Evolutionary conservation across 1,140 invertebrate genomes (phyloP).

Genomic region (Plodia interpunctella): DNA sequence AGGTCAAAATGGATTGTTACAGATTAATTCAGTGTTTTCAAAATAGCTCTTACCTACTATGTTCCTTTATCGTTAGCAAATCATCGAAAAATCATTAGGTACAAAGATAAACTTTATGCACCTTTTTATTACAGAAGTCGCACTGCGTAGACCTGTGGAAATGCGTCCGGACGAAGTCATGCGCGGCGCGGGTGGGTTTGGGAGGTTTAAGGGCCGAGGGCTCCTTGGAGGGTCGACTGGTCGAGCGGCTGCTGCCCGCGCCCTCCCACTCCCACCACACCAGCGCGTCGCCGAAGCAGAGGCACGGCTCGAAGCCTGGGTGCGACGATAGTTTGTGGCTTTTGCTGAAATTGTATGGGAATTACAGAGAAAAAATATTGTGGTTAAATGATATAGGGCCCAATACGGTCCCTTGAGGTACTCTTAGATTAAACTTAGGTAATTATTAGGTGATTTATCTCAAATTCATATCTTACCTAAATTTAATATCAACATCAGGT

Average conservation of each 20-base stretch:
- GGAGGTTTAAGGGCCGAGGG: constrained; percentile 35
- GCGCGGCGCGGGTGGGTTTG: constrained; percentile 62
- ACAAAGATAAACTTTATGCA: constrained; percentile 38
- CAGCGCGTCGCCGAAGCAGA: constrained; percentile 93
- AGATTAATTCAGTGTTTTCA: no score
- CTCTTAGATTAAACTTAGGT: no score
- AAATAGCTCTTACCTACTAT: no score
- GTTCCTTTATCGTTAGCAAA: no score
- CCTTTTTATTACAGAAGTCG: constrained; percentile 95
- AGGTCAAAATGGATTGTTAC: no score
- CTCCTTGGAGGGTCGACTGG: constrained; percentile 31
- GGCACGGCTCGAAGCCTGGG: constrained; percentile 92
- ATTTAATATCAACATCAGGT: constrained; percentile 81
- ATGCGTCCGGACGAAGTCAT: constrained; percentile 90
- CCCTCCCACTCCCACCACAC: constrained; percentile 88
- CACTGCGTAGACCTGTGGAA: constrained; percentile 92
- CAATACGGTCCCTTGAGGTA: no score
- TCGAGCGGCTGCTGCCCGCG: constrained; percentile 38
- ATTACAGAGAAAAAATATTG: no score
- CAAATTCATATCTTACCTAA: no score
- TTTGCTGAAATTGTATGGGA: constrained; percentile 69
- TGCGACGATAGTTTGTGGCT: constrained; percentile 81
- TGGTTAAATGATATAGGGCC: no score
- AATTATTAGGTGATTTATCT: no score
- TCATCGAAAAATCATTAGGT: no score